Conservation (phyloP, 2,888 invertebrate species). For the Leptopilina myrica region DNA sequence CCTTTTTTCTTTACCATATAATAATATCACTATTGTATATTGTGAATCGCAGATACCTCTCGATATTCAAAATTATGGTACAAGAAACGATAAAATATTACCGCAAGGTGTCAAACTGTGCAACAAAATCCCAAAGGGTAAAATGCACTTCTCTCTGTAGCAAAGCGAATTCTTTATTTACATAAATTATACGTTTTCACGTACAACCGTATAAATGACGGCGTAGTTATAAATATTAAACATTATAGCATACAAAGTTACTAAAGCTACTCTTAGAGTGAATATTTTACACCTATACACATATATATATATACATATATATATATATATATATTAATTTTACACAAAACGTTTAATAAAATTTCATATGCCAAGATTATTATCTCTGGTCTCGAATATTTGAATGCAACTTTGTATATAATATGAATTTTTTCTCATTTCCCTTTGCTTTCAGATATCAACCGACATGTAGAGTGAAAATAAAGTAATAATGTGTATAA, state of each 20-base stretch:
- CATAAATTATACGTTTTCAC: not conserved
- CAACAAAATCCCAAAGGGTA: not conserved
- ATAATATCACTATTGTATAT: too few relatives aligned
- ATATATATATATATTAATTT: too few relatives aligned
- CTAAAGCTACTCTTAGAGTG: not conserved
- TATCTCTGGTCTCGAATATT: too few relatives aligned
- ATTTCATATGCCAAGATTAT: too few relatives aligned
- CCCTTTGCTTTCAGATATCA: too few relatives aligned
- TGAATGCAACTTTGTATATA: too few relatives aligned
- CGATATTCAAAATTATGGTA: not conserved
- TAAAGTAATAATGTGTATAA: not conserved
- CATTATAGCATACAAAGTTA: not conserved
- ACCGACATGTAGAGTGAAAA: not conserved
- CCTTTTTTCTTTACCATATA: too few relatives aligned
- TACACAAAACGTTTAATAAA: too few relatives aligned
- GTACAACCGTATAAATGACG: not conserved
- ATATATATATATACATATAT: too few relatives aligned
- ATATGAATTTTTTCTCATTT: too few relatives aligned
- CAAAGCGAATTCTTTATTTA: not conserved
- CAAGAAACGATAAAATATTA: conserved; percentile 3
- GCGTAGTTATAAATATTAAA: not conserved
- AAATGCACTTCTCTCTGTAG: not conserved
- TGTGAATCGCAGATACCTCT: too few relatives aligned
- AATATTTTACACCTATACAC: too few relatives aligned
- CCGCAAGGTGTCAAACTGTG: not conserved